These are phyloP conservation scores for Zaprionus tsacasi DNA, from an alignment of 1,140 invertebrate species.

Conservation along the genomic window DNA sequence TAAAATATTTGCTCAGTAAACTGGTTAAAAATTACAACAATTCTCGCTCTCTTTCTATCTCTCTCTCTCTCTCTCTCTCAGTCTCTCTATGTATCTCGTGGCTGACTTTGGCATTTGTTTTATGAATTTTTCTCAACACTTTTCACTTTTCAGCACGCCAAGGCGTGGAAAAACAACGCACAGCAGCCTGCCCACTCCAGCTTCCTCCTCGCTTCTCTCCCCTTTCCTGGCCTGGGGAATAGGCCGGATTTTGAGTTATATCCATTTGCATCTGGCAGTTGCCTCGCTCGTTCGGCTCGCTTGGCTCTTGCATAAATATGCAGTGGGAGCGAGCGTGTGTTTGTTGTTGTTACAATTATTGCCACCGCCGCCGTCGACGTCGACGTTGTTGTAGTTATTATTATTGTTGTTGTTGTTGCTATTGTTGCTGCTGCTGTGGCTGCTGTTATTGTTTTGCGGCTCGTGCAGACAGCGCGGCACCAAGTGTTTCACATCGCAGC, in stretches of 20 bases:
- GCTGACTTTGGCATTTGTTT: slow-evolving; percentile 78
- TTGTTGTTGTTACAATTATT: slow-evolving; percentile 70
- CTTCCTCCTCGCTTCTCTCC: not conserved
- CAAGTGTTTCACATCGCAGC: slow-evolving; percentile 76
- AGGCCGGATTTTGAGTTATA: slow-evolving; percentile 25
- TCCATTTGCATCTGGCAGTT: slow-evolving; percentile 59
- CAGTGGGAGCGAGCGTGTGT: slow-evolving; percentile 46
- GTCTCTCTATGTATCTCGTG: slow-evolving; percentile 10
- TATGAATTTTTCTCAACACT: slow-evolving; percentile 77
- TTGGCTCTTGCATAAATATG: slow-evolving; percentile 58
- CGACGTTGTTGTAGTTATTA: slow-evolving; percentile 29
- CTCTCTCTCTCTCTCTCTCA: slow-evolving; percentile 14
- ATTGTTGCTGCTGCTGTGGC: slow-evolving; percentile 24
- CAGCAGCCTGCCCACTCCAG: slow-evolving; percentile 31
- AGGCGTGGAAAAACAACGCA: slow-evolving; percentile 71
- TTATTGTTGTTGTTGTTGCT: slow-evolving; percentile 23
- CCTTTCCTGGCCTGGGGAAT: not conserved
- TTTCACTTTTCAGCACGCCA: slow-evolving; percentile 56
- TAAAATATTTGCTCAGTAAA: slow-evolving; percentile 81
- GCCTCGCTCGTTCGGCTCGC: slow-evolving; percentile 17
- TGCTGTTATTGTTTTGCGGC: slow-evolving; percentile 47
- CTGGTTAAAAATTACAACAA: slow-evolving; percentile 83
- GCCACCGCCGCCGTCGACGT: slow-evolving; percentile 28
- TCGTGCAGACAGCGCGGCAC: slow-evolving; percentile 79
- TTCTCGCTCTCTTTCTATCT: slow-evolving; percentile 25